These are phyloP conservation scores for Sycobia sp. DNA, from an alignment of 1,140 invertebrate species.

Conservation along the genomic window DNA sequence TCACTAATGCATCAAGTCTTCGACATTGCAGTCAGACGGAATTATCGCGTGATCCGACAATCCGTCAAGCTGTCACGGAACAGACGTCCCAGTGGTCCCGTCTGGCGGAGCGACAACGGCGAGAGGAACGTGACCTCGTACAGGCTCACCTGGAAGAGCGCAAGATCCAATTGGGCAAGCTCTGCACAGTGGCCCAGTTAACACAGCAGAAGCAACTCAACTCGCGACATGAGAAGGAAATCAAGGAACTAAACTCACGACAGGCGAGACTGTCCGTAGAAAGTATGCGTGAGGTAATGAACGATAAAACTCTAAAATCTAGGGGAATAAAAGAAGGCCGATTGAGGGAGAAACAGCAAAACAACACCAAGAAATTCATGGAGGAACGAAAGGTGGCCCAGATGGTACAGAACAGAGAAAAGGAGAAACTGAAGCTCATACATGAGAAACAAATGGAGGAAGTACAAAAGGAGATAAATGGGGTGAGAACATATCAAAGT, in stretches of 20 bases:
- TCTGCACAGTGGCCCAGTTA: constrained; percentile 84
- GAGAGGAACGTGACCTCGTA: constrained; percentile 88
- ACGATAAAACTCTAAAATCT: constrained; percentile 95
- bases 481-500: constrained; percentile 74
- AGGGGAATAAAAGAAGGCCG: constrained; percentile 95
- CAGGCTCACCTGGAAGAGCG: constrained; percentile 85
- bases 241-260: constrained; percentile 93
- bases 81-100: constrained; percentile 95
- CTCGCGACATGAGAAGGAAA: constrained; percentile 87
- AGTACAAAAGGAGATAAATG: constrained; percentile 87
- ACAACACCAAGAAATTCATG: constrained; percentile 98
- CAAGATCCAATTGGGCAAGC: constrained; percentile 80
- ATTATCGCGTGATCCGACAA: constrained; percentile 75
- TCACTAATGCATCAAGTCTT: constrained; percentile 3
- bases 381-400: constrained; percentile 90
- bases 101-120: constrained; percentile 85
- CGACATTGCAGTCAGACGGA: constrained; percentile 73
- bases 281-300: constrained; percentile 91
- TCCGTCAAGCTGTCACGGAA: constrained; percentile 81
- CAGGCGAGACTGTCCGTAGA: constrained; percentile 97
- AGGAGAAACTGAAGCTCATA: constrained; percentile 88
- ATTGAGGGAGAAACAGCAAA: constrained; percentile 94
- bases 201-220: constrained; percentile 90
- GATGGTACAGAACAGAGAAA: constrained; percentile 91
- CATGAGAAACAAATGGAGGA: constrained; percentile 94